These are phyloP conservation scores for Chiroxiphia lanceolata DNA, from an alignment of 2,797 vertebrate genomes.

Conservation along the genomic window DNA sequence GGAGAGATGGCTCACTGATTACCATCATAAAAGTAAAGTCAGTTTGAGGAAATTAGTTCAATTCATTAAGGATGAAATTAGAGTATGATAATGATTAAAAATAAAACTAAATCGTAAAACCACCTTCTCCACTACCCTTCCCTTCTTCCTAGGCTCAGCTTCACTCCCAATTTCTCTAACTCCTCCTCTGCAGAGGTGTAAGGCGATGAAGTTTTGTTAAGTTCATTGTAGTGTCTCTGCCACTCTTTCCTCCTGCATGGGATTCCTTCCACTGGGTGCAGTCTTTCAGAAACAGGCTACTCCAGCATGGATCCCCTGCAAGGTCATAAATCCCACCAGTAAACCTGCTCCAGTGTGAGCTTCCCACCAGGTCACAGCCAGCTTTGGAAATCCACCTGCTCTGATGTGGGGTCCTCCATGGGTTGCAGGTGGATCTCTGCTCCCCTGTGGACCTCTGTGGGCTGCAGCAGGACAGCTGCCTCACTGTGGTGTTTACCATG, in stretches of 20 bases:
- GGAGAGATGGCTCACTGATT: not conserved
- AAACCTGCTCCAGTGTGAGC: not conserved
- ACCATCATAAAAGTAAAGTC: not conserved
- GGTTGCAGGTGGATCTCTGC: not conserved
- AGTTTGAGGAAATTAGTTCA: not conserved
- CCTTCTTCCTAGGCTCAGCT: not conserved
- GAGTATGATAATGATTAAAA: not conserved
- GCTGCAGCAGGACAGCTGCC: rapidly evolving
- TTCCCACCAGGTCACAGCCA: not conserved
- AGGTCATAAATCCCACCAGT: not conserved
- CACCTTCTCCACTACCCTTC: rapidly evolving
- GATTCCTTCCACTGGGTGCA: not conserved
- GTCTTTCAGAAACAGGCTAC: not conserved
- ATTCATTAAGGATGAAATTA: not conserved
- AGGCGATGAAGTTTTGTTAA: not conserved
- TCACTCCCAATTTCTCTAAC: not conserved
- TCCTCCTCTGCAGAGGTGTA: rapidly evolving
- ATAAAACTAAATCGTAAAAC: not conserved
- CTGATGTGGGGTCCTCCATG: rapidly evolving
- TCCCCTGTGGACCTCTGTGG: no score
- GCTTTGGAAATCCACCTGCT: not conserved
- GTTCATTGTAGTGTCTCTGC: not conserved
- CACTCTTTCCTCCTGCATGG: rapidly evolving
- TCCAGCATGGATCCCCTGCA: not conserved
- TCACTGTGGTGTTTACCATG: rapidly evolving